Percentiles rank a stretch among this genome's conserved stretches.
Evolutionary conservation across 2,113 vertebrate genomes (phyloP).

Genomic region (Philantomba maxwellii): DNA sequence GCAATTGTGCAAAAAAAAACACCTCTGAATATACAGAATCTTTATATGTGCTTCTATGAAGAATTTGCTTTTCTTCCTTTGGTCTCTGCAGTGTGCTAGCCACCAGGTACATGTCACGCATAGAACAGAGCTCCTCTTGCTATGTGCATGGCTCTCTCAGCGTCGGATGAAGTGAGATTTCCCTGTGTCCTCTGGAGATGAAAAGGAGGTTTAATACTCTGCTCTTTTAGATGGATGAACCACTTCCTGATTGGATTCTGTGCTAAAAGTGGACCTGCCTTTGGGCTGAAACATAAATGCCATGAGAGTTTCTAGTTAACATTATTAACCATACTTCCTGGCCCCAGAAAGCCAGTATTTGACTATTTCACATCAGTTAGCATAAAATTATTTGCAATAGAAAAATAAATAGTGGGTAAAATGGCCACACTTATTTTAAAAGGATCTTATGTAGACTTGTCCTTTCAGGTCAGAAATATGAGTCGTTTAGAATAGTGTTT

Average conservation of each 20-base stretch:
- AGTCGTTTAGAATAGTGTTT: background rate
- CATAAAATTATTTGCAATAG: background rate
- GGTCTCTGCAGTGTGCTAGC: background rate
- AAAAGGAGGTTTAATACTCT: slow-evolving; percentile 32
- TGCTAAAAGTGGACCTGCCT: slow-evolving; percentile 33
- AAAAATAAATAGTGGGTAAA: background rate
- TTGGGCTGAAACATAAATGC: slow-evolving; percentile 44
- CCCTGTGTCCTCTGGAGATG: background rate
- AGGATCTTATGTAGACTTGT: background rate
- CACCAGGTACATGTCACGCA: background rate
- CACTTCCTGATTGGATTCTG: slow-evolving; percentile 29
- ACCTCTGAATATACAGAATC: background rate
- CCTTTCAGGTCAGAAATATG: background rate
- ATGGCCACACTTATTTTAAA: background rate
- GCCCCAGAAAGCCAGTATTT: background rate
- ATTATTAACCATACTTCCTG: slow-evolving; percentile 28
- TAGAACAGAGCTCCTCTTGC: background rate
- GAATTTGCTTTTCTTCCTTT: background rate
- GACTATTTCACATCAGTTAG: background rate
- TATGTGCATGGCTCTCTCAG: background rate
- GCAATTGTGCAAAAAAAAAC: background rate
- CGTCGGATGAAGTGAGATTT: background rate
- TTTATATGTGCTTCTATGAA: background rate
- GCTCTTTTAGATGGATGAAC: background rate
- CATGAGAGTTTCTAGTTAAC: slow-evolving; percentile 10